Evolutionary conservation across 1,140 invertebrate genomes (phyloP), one percentile per base, ranked within the genome.

Genomic region (Drosophila nigromelanica): DNA sequence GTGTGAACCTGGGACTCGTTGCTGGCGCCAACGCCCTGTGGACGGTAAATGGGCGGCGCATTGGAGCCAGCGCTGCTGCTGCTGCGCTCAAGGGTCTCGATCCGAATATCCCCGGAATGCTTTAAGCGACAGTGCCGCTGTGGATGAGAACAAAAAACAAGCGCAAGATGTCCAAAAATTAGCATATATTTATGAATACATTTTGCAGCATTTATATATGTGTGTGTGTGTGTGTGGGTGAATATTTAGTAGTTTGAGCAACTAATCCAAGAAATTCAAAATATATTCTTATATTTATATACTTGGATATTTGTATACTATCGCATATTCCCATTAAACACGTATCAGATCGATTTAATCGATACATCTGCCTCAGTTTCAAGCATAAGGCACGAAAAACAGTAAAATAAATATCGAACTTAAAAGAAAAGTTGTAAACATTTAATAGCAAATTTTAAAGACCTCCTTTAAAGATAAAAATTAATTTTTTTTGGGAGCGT

Each of bases 71-170:
- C 56, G 62, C 47, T 67, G 50, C 52, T 52, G 47, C 35, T 67
- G 48, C 42, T 68, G 51, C 93, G 77, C 93, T 92, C 92, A 89
- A 93, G 93, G 76, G 92, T 91, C 76, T 94, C 93, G 50, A 95
- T 95, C 91, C 94, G 93, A 75, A 95, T 95, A 78, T 95, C 93
- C 66, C 95, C 95, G 90, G 94, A 94, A 91, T 95, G 95, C 89
- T 95, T 95, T 91, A 95, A 92, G 73, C 95, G 94, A 92, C 95
- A 96, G 76, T 96, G 95, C 81, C 95, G 94, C 95, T 95, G 93
- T 76, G 27, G 50, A 14, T 48, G 54, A 18, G 40, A 72, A n/a
- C n/a, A n/a, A n/a, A 51, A 54, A 55, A 54, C 15, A 6, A 52
- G 21, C 60, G 40, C 12, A 10, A 59, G 12, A 11, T 5, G 7